A percentile compares a stretch with the other conserved stretches of the same genome.
phyloP scores from a whole-genome alignment of 2,113 vertebrate genomes.

The Nothoprocta pentlandii region DNA sequence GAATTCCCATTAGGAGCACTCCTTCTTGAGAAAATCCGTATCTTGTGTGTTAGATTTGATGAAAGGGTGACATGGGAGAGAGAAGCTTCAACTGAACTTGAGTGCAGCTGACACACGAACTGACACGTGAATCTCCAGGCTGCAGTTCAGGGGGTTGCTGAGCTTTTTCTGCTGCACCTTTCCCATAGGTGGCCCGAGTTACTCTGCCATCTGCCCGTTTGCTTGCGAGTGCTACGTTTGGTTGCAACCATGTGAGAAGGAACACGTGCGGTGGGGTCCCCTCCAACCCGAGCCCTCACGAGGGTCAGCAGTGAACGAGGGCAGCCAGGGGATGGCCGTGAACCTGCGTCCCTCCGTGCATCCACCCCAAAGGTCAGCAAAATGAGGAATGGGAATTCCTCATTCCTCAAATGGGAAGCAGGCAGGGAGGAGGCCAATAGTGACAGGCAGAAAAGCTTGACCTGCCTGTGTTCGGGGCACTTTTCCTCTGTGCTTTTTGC shows the following conservation, averaged over 20 bases:
- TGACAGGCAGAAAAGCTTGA: background rate
- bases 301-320: background rate
- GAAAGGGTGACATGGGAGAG: background rate
- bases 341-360: background rate
- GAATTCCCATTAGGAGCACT: background rate
- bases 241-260: background rate
- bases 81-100: rapidly evolving
- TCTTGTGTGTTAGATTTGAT: rapidly evolving
- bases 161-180: background rate
- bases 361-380: background rate
- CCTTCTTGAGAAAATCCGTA: background rate
- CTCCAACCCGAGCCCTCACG: background rate
- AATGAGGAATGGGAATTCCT: background rate
- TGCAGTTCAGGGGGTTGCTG: background rate
- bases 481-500: background rate
- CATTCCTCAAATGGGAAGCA: background rate
- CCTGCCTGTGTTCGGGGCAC: background rate
- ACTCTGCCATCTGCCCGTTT: background rate
- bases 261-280: background rate
- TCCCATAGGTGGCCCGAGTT: background rate
- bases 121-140: background rate
- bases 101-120: no score
- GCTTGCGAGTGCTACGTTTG: background rate
- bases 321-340: background rate
- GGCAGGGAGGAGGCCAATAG: background rate